Evolutionary conservation across 2,113 vertebrate species (phyloP), one percentile per base, ranked within the genome.

Genomic region (Ochotona princeps): DNA sequence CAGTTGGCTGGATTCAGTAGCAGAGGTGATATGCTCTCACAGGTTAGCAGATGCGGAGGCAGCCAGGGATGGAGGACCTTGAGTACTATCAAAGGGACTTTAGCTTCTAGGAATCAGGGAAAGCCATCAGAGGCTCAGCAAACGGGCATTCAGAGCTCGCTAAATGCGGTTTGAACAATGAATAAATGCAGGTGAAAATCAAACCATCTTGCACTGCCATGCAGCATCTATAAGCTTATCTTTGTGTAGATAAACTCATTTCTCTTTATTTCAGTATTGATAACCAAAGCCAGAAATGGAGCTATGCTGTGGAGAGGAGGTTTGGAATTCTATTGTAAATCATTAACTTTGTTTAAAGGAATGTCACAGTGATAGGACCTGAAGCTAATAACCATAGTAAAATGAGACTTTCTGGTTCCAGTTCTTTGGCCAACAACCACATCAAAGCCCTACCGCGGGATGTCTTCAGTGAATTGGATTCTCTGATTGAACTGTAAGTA

Each of bases 361-460:
- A 95, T 26, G 82, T 92, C 80, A 85, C 65, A 72, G 89, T 96
- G 96, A 78, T 65, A 49, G 60, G 83, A 72, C 69, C 23, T 69
- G 57, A 91, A 93, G 90, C 61, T 13, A 65, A 90, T 88, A 92
- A 70, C 57, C 35, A 81, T 94, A 83, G 87, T 96, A 94, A 97
- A 51, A 90, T 95, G 88, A 96, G 81, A 94, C 94, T 97, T 97
- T 98, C 30, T 89, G 95, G 94, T 98, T 97, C 87, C 96, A 99
- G 99, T 96, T 99, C 99, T 97, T 98, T 99, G 98, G 99, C 99
- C 90, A 99, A 99, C 98, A 99, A 99, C 98, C 98, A 99, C 89
- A 99, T 99, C 90, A 99, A 98, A 98, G 97, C 98, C 91, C 98
- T 99, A 96, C 99, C 99, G 61, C 98, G 99, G 96, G 99, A 99